Conservation (phyloP, 1,140 invertebrate species). For the Protaetia brevitarsis region DNA sequence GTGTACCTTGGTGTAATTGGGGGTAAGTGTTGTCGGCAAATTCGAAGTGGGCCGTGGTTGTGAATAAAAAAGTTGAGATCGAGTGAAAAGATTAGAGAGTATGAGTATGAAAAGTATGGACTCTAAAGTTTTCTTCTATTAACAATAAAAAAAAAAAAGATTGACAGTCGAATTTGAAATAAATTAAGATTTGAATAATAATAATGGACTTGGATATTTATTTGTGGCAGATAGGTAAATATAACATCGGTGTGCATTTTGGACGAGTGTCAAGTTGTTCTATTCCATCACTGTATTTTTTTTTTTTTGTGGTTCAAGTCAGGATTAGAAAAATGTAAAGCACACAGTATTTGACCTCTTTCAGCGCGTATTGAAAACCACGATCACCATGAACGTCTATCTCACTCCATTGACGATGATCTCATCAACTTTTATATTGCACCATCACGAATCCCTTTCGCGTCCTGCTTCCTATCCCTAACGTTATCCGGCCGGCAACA, state of each 20-base stretch:
- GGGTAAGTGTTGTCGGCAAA: slow-evolving; percentile 61
- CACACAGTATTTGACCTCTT: slow-evolving; percentile 28
- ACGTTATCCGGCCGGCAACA: slow-evolving; percentile 53
- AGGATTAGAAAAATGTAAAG: slow-evolving; percentile 7
- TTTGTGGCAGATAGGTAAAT: background rate
- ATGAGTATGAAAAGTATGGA: background rate
- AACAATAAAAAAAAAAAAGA: too few relatives aligned
- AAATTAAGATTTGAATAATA: background rate
- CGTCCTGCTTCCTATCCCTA: background rate
- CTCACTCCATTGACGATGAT: background rate
- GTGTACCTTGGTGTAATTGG: slow-evolving; percentile 58
- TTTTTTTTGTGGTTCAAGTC: too few relatives aligned
- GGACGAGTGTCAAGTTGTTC: background rate
- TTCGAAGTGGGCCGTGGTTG: slow-evolving; percentile 4
- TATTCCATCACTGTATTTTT: background rate
- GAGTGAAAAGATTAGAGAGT: background rate
- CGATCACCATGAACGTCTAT: background rate
- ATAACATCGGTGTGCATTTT: background rate
- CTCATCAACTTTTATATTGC: slow-evolving; percentile 16
- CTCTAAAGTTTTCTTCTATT: too few relatives aligned
- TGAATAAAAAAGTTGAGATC: slow-evolving; percentile 22
- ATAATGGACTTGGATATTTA: background rate
- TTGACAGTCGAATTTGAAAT: background rate
- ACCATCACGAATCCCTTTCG: slow-evolving; percentile 12
- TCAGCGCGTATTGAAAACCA: slow-evolving; percentile 40